Percentiles rank a stretch among this genome's conserved stretches.
Evolutionary conservation across 2,797 vertebrate genomes (phyloP).

Genomic region (Gallinago stenura): DNA sequence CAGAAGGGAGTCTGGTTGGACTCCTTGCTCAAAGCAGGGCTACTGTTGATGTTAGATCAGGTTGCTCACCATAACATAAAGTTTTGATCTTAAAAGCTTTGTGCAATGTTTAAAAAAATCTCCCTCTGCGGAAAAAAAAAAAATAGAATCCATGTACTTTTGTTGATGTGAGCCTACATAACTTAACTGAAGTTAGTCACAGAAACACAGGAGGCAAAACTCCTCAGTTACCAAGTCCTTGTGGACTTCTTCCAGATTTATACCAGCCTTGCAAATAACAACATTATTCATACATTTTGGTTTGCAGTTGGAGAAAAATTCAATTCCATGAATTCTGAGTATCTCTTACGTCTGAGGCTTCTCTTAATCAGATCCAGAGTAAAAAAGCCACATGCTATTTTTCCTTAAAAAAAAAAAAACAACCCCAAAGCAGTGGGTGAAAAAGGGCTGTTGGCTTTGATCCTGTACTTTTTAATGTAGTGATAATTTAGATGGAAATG

Average conservation of each 20-base stretch:
- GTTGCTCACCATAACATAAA: neutral
- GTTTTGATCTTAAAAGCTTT: neutral
- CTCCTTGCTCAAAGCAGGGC: neutral
- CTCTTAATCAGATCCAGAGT: neutral
- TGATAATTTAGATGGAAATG: neutral
- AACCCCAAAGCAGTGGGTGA: neutral
- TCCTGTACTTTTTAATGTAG: neutral
- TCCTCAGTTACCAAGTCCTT: neutral
- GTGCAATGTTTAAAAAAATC: neutral
- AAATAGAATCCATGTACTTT: neutral
- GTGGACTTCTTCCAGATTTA: slow-evolving; percentile 24
- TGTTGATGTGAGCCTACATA: neutral
- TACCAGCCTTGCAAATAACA: neutral
- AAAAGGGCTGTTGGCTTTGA: neutral
- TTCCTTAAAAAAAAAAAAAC: neutral
- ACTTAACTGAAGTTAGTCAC: neutral
- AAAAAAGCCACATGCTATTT: neutral
- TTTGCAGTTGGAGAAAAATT: slow-evolving; percentile 24
- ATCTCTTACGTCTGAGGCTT: neutral
- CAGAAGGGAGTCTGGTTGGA: neutral
- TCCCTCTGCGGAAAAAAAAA: neutral
- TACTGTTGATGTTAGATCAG: neutral
- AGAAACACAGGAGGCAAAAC: neutral
- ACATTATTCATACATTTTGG: slow-evolving; percentile 14
- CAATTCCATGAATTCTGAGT: neutral